Evolutionary conservation across 2,113 vertebrate species (phyloP).

Genomic region (Nothobranchius furzeri): DNA sequence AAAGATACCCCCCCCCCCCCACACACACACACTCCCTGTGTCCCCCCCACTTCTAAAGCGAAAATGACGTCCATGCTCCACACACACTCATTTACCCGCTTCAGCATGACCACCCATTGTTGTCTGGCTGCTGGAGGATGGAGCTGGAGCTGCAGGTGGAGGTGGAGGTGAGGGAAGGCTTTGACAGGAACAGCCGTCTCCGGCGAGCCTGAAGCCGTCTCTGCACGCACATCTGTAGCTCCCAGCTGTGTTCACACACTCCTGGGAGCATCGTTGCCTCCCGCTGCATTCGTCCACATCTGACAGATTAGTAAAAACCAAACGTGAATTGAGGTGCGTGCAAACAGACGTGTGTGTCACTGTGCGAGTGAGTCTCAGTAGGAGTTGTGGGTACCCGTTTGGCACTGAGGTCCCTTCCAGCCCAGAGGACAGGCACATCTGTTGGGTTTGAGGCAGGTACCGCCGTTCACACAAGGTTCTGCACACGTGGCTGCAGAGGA

Average conservation of each 20-base stretch:
- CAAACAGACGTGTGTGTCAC: not conserved
- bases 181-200: conserved; percentile 71
- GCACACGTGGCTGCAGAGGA: conserved; percentile 80
- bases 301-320: conserved; percentile 43
- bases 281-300: conserved; percentile 87
- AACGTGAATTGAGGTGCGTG: not conserved
- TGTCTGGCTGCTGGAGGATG: conserved; percentile 31
- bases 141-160: conserved; percentile 9
- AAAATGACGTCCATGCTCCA: not conserved
- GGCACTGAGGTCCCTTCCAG: conserved; percentile 85
- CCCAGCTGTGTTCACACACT: conserved; percentile 84
- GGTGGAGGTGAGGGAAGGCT: conserved; percentile 34
- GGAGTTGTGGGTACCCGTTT: conserved; percentile 79
- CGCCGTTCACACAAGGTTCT: conserved; percentile 83
- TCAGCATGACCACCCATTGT: conserved; percentile 39
- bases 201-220: conserved; percentile 77
- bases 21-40: not conserved
- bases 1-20: too few species aligned
- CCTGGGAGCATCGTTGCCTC: conserved; percentile 76
- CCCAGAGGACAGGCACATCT: conserved; percentile 81
- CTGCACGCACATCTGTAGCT: conserved; percentile 83
- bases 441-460: conserved; percentile 81
- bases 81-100: conserved; percentile 60
- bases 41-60: too few species aligned
- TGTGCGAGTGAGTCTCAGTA: not conserved